Base-by-base conservation (phyloP, 2,797 vertebrate genomes). In the Hoplostethus atlanticus region DNA sequence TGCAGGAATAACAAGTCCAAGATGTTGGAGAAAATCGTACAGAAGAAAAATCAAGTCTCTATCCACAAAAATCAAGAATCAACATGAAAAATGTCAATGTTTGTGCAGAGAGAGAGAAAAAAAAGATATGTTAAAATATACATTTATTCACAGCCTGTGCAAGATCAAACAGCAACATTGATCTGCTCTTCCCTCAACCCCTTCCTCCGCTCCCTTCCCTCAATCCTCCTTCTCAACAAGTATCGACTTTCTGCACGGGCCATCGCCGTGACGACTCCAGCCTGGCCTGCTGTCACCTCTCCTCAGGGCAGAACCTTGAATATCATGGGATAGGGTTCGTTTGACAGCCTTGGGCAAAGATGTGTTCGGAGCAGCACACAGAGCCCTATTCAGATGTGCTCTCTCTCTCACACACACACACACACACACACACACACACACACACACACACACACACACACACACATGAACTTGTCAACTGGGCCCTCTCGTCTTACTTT, bases 131-230 rank as follows among this genome's bases (percentile, higher is more conserved):
- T 89, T 91, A 88, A 93, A 90, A 94, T 92, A 92, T 93, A 92
- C 92, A 94, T 94, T 91, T 93, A 94, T 94, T 94, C 93, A 94
- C 90, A 92, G 91, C 80, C 90, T 79, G 84, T 71, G 84, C 50
- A 25, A 93, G 92, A 93, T 94, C 93, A 94, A 94, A 94, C 92
- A 92, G 93, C 92, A 93, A 93, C 84, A 94, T 94, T 94, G 93
- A 94, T 94, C 90, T 83, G 81, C 87, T 92, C 87, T 91, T 88
- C 89, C 91, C 90, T 91, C 92, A 89, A 86, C 89, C 80, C 85
- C 21, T 77, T 77, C 84, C 81, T 74, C 84, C 52, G 58, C 84
- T 67, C 79, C 71, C 86, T 73, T 81, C 76, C 62, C 77, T 80
- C 86, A 51, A 77, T 81, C 76, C 80, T 86, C 79, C 85, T 60